Evolutionary conservation across 2,888 invertebrate genomes (phyloP).

Genomic region (Boloria euphrosyne): DNA sequence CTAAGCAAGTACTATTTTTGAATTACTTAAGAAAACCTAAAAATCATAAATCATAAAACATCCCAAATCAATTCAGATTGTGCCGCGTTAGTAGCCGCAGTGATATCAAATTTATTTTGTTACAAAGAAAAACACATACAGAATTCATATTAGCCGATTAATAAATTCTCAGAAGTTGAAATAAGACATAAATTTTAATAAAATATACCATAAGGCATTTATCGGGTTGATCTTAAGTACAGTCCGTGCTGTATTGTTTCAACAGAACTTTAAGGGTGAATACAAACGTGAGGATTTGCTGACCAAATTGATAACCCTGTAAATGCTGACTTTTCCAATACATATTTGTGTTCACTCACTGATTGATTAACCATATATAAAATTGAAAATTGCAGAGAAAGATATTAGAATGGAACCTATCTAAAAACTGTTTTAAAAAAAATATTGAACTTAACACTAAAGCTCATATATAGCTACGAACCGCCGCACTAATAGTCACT

Average conservation of each 20-base stretch:
- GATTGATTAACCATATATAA: too few species aligned
- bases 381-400: too few species aligned
- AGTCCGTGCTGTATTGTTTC: slow-evolving; percentile 61
- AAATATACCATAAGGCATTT: slow-evolving; percentile 70
- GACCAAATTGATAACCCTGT: background rate
- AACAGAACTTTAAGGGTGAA: slow-evolving; percentile 43
- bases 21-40: slow-evolving; percentile 11
- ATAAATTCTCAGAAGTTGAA: slow-evolving; percentile 76
- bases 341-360: too few species aligned
- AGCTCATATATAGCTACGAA: too few species aligned
- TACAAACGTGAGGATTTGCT: slow-evolving; percentile 9
- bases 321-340: too few species aligned
- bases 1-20: background rate
- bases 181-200: slow-evolving; percentile 81
- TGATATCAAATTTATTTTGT: slow-evolving; percentile 61
- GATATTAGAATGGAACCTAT: too few species aligned
- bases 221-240: slow-evolving; percentile 70
- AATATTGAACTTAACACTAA: too few species aligned
- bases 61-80: slow-evolving; percentile 30
- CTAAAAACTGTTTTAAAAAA: too few species aligned
- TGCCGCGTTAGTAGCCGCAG: slow-evolving; percentile 38
- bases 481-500: too few species aligned
- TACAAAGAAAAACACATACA: slow-evolving; percentile 60
- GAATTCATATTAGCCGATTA: slow-evolving; percentile 81
- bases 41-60: slow-evolving; percentile 23